Conservation (phyloP, 2,888 invertebrate genomes). For the Platycheirus albimanus region DNA sequence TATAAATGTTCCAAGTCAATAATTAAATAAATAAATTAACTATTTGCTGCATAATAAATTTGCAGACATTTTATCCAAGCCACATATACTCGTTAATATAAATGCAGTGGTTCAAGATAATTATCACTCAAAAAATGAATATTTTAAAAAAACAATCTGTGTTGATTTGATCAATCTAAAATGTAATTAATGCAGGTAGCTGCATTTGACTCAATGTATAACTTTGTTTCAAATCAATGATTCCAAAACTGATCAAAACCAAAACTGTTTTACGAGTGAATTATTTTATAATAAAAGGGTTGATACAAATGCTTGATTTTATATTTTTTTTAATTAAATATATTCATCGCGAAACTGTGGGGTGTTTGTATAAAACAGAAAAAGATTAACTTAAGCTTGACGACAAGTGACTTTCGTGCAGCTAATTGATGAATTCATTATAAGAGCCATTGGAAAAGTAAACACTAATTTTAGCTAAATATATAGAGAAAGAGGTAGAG, state of each 20-base stretch:
- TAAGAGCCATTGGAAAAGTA: constrained; percentile 60
- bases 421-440: constrained; percentile 75
- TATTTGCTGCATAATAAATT: constrained; percentile 42
- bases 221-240: background rate
- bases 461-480: constrained; percentile 60
- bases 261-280: background rate
- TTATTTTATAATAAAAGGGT: background rate
- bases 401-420: constrained; percentile 74
- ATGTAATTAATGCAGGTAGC: constrained; percentile 10
- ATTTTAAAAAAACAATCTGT: constrained; percentile 54
- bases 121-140: constrained; percentile 37
- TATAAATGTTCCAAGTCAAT: constrained; percentile 47
- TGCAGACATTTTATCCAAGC: constrained; percentile 34
- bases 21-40: constrained; percentile 55
- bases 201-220: background rate
- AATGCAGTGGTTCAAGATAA: constrained; percentile 27
- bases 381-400: constrained; percentile 33
- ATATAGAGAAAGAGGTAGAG: constrained; percentile 12
- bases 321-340: constrained; percentile 15
- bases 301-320: constrained; percentile 5
- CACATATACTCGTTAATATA: no score
- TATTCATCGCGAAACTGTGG: constrained; percentile 12
- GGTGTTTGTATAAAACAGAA: background rate
- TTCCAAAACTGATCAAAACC: background rate
- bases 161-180: constrained; percentile 40